Evolutionary conservation across 64 coral and sea anemone species (phyloP), one percentile per base, ranked within the genome.

Genomic region (Stichodactyla helianthus): DNA sequence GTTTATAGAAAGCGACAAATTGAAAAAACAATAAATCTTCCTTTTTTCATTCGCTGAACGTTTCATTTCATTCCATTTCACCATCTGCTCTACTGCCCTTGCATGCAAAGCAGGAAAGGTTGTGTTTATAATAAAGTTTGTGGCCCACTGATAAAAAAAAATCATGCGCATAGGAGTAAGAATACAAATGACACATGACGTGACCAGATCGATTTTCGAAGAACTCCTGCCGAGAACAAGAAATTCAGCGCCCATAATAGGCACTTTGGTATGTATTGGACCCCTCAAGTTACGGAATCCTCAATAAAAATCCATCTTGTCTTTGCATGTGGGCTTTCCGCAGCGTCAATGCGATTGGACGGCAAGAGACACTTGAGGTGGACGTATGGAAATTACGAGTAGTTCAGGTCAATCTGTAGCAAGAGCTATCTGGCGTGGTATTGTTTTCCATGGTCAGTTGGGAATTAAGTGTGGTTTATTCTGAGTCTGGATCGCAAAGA

Each of bases 191-290:
- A 81, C 50, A 81, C 19, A 51, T 54, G 78, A 81, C 78, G 78
- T 54, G 78, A 50, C 53, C 52, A 81, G 78, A 81, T 81, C 78
- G 78, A 81, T 81, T 81, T 52, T 1, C 78, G 52, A 51, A 81
- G 78, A 52, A 81, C 78, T 81, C 78, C 78, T 81, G 19, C 78
- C 35, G 78, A 81, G 78, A 81, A 54, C 52, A 81, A 50, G 78
- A 81, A 81, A 81, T 81, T 81, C 52, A 81, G 2, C 51, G 78
- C 17, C 78, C 51, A 81, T 81, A 28, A 81, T 17, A 81, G 52
- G 78, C 12, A 81, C 78, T 81, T 81, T 81, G 13, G 5, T 22
- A 15, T 52, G 78, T 81, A 81, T 81, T 81, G 78, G 78, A 54
- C 78, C 78, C 78, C 78, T 81, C 51, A 81, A 81, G 78, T 74